These are phyloP conservation scores for Caenorhabditis sp. DNA, from an alignment of 2,888 invertebrate species.

Conservation along the genomic window DNA sequence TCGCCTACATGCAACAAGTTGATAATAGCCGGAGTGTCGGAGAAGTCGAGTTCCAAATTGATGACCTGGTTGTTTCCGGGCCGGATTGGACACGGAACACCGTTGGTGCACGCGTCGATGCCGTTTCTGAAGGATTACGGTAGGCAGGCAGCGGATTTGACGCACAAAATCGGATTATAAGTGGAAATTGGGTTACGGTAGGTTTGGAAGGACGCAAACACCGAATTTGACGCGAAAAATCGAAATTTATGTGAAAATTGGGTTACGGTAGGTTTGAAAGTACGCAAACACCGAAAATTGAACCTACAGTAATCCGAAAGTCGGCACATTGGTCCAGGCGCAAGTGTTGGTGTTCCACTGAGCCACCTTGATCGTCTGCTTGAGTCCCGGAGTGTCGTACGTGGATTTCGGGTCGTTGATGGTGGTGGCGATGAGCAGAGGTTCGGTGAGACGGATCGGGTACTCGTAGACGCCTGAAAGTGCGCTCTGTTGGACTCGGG, in stretches of 20 bases:
- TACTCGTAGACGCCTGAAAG: conserved; percentile 65
- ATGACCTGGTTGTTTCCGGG: conserved; percentile 62
- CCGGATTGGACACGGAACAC: conserved; percentile 67
- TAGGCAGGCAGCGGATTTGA: not conserved
- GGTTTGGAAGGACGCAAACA: not conserved
- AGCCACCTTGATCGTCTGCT: conserved; percentile 62
- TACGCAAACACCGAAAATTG: not conserved
- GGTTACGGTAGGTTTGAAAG: not conserved
- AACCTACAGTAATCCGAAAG: conserved; percentile 63
- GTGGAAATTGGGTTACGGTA: not conserved
- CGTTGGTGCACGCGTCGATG: conserved; percentile 68
- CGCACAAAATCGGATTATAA: not conserved
- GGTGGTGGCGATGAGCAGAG: conserved; percentile 64
- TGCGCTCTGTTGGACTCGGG: too few relatives aligned
- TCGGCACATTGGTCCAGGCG: conserved; percentile 58
- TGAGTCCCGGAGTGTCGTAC: conserved; percentile 63
- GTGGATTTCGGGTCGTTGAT: conserved; percentile 59
- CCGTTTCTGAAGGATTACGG: conserved; percentile 38
- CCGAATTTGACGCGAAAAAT: not conserved
- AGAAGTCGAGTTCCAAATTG: conserved; percentile 66
- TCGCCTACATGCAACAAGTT: conserved; percentile 56
- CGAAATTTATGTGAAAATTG: too few relatives aligned
- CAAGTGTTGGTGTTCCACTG: conserved; percentile 49
- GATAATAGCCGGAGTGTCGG: conserved; percentile 63
- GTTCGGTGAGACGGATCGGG: conserved; percentile 66